Evolutionary conservation across 2,888 invertebrate species (phyloP).

Genomic region (Metallyticus violacea): DNA sequence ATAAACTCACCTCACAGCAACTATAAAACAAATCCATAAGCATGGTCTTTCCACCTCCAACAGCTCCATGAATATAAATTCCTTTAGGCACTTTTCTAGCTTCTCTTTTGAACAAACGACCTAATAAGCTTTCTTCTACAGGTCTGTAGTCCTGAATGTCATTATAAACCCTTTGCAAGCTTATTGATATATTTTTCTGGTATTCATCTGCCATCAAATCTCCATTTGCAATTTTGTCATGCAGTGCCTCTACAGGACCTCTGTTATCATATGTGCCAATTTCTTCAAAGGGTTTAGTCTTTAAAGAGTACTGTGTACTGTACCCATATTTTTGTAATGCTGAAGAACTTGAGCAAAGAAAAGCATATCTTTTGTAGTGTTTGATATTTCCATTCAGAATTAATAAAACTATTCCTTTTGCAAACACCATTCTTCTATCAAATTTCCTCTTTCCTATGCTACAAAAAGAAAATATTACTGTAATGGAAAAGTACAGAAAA

Average conservation of each 20-base stretch:
- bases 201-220: conserved; percentile 60
- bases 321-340: background rate
- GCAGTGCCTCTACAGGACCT: conserved; percentile 20
- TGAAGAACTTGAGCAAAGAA: background rate
- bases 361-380: background rate
- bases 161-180: conserved; percentile 67
- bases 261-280: background rate
- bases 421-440: background rate
- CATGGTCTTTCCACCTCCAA: conserved; percentile 97
- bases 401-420: background rate
- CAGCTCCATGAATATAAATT: conserved; percentile 85
- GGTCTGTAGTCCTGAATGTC: conserved; percentile 60
- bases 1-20: conserved; percentile 58
- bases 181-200: conserved; percentile 67
- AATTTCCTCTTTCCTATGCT: background rate
- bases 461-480: too few relatives aligned
- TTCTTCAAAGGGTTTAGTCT: background rate
- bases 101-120: conserved; percentile 43
- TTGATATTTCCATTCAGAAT: background rate
- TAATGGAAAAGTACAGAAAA: too few relatives aligned
- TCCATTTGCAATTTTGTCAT: conserved; percentile 37
- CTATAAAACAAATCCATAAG: conserved; percentile 97
- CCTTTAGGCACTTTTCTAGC: conserved; percentile 63
- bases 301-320: background rate
- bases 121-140: conserved; percentile 48